phyloP scores from a whole-genome alignment of 2,797 vertebrate species.

The Cuculus canorus region DNA sequence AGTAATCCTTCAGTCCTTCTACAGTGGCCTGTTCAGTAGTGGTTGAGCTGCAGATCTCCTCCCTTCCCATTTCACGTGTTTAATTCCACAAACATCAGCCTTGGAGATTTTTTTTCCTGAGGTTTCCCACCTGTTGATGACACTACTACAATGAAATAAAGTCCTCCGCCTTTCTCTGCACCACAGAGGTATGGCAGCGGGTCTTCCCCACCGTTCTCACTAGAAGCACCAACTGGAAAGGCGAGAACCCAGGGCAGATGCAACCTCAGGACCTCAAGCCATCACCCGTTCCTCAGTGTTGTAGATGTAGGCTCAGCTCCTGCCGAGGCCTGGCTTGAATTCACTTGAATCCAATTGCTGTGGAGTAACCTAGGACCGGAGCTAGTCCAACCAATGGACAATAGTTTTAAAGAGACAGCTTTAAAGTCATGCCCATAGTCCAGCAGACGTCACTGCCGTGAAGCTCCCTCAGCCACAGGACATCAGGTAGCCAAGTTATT shows the following conservation, averaged over 20 bases:
- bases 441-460: background rate
- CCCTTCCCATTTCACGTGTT: background rate
- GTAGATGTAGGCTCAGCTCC: background rate
- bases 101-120: background rate
- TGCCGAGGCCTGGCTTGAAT: background rate
- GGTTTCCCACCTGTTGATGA: background rate
- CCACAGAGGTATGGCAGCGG: background rate
- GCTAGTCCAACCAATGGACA: background rate
- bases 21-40: background rate
- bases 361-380: background rate
- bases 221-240: background rate
- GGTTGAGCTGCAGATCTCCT: background rate
- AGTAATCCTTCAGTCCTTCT: background rate
- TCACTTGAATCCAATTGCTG: background rate
- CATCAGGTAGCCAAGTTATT: background rate
- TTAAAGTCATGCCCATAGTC: background rate
- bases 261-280: background rate
- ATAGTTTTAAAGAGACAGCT: background rate
- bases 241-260: background rate
- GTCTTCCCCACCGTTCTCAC: background rate
- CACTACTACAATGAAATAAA: background rate
- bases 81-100: background rate
- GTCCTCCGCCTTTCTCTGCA: background rate
- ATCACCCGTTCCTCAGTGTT: background rate
- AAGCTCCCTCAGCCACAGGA: background rate